Percentiles rank a stretch among this genome's conserved stretches.
phyloP scores from a whole-genome alignment of 2,113 vertebrate genomes.

The Noctilio leporinus region DNA sequence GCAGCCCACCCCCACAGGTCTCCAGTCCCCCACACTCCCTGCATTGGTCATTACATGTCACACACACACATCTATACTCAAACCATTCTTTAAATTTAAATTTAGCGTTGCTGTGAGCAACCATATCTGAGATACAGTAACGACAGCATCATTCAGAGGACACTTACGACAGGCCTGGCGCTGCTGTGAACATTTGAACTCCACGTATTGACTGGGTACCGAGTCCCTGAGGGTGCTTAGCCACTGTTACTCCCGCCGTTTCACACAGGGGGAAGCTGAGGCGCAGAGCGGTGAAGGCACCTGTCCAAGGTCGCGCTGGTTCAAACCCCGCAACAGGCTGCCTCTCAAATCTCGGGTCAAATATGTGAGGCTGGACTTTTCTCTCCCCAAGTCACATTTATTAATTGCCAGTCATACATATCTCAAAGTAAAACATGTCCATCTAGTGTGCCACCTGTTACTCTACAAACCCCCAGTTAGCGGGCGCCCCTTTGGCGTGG shows the following conservation, averaged over 20 bases:
- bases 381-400: neutral
- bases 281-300: neutral
- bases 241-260: too few relatives aligned
- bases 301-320: neutral
- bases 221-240: neutral
- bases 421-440: neutral
- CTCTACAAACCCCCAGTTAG: neutral
- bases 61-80: neutral
- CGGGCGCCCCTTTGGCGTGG: neutral
- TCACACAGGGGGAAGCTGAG: neutral
- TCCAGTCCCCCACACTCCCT: fast-evolving
- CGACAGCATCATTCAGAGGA: neutral
- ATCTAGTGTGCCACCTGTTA: neutral
- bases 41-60: neutral
- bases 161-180: fast-evolving
- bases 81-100: neutral
- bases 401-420: neutral
- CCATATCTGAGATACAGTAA: too few relatives aligned
- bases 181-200: neutral
- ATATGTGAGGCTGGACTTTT: neutral
- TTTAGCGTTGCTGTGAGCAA: neutral
- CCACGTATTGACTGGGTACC: neutral
- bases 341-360: neutral
- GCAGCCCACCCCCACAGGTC: fast-evolving
- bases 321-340: neutral